Base-by-base conservation (phyloP, 2,888 invertebrate genomes). In the Balanococcus diminutus region DNA sequence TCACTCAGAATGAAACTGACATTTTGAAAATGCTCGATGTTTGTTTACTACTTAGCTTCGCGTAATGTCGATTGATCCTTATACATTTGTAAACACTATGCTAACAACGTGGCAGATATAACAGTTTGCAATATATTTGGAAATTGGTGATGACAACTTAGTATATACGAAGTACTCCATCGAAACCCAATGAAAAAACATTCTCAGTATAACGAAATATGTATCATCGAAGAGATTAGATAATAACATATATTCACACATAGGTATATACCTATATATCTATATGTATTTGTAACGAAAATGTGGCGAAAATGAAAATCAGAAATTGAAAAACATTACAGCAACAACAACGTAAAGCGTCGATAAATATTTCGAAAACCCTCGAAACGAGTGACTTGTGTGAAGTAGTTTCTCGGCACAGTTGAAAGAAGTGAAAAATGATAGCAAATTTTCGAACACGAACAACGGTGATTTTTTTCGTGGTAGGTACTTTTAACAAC, bases 381-480 rank as follows among this genome's bases (percentile, higher is more conserved):
- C 67, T 67, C 28, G 67, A 67, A 67, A 67, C 67, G 28, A 67
- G 67, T 28, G 28, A 67, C 31, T 28, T 19, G 56, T 19, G 56
- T 79, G 36, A 36, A 79, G 75, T 79, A 36, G 36, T 36, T 79
- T 79, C 36, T 79, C 75, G 75, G 75, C 75, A 19, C n/a, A 79
- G 75, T 79, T 79, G 75, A 79, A 79, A 79, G 75, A 79, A 79
- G 75, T 79, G 75, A 79, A 36, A 79, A 79, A 79, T 79, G 75
- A 79, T 28, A 79, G 75, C 75, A 79, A 79, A 79, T 79, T 79
- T 79, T 79, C 75, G 36, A 79, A 79, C 75, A 36, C 75, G 75
- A 79, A 36, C 75, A 36, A 79, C 75, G 75, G 31, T 79, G 75
- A 79, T 79, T 79, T 79, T 72, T 79, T 56, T 56, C 14, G 42